These are phyloP conservation scores for Parelbella ahira DNA, from an alignment of 2,888 invertebrate species.

Conservation along the genomic window DNA sequence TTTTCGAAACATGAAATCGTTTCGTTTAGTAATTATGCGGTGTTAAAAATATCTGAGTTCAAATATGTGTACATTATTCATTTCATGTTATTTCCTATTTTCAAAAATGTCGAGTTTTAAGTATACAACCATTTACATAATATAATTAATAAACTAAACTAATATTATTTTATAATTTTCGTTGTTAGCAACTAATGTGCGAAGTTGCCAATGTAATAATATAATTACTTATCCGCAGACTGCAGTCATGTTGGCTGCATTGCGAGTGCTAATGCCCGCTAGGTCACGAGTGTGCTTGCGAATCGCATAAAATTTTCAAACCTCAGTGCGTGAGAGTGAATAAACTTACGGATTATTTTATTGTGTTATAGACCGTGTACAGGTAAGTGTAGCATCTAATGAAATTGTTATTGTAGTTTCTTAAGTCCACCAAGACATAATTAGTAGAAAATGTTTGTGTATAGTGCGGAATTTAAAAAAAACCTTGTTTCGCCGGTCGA, in stretches of 20 bases:
- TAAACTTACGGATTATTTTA: conserved; percentile 24
- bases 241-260: conserved; percentile 48
- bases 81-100: too few relatives aligned
- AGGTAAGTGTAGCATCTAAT: conserved; percentile 40
- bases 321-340: conserved; percentile 36
- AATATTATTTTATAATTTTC: too few relatives aligned
- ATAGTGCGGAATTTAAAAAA: conserved; percentile 38
- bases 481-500: conserved; percentile 46
- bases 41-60: too few relatives aligned
- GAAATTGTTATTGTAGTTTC: conserved; percentile 23
- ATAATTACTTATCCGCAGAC: not conserved
- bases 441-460: conserved; percentile 25
- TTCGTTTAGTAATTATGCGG: too few relatives aligned
- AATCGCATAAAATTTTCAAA: conserved; percentile 44
- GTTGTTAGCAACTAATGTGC: not conserved
- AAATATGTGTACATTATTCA: too few relatives aligned
- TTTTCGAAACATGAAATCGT: too few relatives aligned
- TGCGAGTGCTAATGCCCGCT: conserved; percentile 69
- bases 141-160: too few relatives aligned
- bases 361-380: conserved; percentile 17
- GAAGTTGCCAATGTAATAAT: conserved; percentile 1
- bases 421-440: conserved; percentile 6
- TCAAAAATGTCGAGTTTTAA: too few relatives aligned
- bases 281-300: conserved; percentile 65
- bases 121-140: too few relatives aligned